Percentiles rank a stretch among this genome's conserved stretches.
These are phyloP conservation scores for Coccyzus lansbergi DNA, from an alignment of 2,797 vertebrate species.

Conservation along the genomic window DNA sequence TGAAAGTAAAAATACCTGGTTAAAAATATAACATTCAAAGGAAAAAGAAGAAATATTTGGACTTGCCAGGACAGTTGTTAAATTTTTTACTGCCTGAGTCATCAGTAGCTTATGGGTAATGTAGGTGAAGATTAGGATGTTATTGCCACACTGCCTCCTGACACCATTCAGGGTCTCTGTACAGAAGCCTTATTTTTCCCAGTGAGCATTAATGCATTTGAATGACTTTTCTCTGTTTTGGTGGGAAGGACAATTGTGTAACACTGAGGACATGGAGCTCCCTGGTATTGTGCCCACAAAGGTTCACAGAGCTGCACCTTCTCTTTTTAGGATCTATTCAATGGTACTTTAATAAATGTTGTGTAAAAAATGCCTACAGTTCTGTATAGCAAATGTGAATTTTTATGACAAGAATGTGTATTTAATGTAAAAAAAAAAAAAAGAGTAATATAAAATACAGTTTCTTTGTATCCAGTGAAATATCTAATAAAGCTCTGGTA, in stretches of 20 bases:
- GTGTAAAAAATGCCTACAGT: slow-evolving; percentile 69
- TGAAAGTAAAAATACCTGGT: background rate
- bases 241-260: background rate
- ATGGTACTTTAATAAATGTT: slow-evolving; percentile 75
- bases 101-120: background rate
- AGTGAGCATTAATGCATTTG: slow-evolving; percentile 22
- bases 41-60: background rate
- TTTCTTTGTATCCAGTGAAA: slow-evolving; percentile 81
- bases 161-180: slow-evolving; percentile 19
- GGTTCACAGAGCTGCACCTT: slow-evolving; percentile 76
- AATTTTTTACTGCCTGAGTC: background rate
- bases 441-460: slow-evolving; percentile 13
- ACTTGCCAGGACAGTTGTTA: background rate
- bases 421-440: slow-evolving; percentile 69
- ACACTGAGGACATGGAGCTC: slow-evolving; percentile 58
- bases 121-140: background rate
- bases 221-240: slow-evolving; percentile 54
- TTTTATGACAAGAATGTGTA: slow-evolving; percentile 78
- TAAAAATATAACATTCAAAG: background rate
- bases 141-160: slow-evolving; percentile 37
- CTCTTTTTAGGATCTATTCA: slow-evolving; percentile 79
- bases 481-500: slow-evolving; percentile 80
- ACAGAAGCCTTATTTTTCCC: slow-evolving; percentile 45
- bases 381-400: slow-evolving; percentile 78
- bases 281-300: slow-evolving; percentile 62